Evolutionary conservation across 2,113 vertebrate species (phyloP).

Genomic region (Mola mola): DNA sequence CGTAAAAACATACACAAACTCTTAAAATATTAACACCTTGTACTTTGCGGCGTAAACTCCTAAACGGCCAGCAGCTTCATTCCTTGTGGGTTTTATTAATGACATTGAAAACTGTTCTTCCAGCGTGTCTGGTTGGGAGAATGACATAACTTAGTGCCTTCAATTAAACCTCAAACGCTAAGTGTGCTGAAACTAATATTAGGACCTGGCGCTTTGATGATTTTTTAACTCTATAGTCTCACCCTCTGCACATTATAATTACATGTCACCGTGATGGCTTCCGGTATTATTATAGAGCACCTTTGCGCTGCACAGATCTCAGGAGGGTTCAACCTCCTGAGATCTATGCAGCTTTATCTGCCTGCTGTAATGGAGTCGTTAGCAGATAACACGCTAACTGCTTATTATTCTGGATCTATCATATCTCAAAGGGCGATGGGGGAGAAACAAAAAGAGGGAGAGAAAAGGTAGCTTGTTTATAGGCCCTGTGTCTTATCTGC

Average conservation of each 20-base stretch:
- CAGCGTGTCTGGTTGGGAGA: too few relatives aligned
- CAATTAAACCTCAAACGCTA: conserved; percentile 22
- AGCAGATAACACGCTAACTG: conserved; percentile 65
- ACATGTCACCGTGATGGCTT: conserved; percentile 44
- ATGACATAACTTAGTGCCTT: too few relatives aligned
- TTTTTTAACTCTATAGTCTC: conserved; percentile 17
- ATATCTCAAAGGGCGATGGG: conserved; percentile 56
- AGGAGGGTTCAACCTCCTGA: conserved; percentile 59
- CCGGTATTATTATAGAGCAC: conserved; percentile 48
- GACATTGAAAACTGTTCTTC: too few relatives aligned
- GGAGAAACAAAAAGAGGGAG: not conserved
- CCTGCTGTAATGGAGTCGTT: conserved; percentile 55
- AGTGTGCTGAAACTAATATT: conserved; percentile 24
- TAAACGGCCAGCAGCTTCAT: too few relatives aligned
- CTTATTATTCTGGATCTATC: conserved; percentile 72
- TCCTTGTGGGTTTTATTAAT: too few relatives aligned
- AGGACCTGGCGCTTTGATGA: conserved; percentile 14
- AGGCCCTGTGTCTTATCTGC: conserved; percentile 32
- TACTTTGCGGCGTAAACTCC: too few relatives aligned
- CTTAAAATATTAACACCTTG: too few relatives aligned
- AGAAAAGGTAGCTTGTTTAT: conserved; percentile 17
- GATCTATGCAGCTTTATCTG: conserved; percentile 58
- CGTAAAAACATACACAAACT: too few relatives aligned
- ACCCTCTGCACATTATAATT: conserved; percentile 57
- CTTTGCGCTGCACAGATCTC: conserved; percentile 20